Percentiles rank a stretch among this genome's conserved stretches.
phyloP scores from a whole-genome alignment of 1,140 invertebrate species.

The Scaptomyza graminum region DNA sequence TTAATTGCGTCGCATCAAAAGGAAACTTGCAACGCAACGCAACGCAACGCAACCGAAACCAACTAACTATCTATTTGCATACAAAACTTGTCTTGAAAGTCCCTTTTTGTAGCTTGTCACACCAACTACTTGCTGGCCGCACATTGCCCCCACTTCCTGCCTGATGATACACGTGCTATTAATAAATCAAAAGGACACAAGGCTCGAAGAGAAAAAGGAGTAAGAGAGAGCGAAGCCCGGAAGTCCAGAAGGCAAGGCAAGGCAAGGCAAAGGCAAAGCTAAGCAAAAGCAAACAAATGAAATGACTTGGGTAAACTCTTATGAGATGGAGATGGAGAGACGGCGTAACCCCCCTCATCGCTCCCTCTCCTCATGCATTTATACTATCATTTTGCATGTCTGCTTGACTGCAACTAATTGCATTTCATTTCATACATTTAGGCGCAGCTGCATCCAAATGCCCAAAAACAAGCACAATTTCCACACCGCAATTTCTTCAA shows the following conservation, averaged over 20 bases:
- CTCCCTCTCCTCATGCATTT: too few species aligned
- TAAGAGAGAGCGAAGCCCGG: constrained; percentile 19
- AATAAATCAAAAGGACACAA: constrained; percentile 80
- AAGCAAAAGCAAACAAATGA: constrained; percentile 68
- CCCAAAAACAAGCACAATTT: not conserved
- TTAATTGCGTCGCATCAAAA: constrained; percentile 83
- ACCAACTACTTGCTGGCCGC: too few species aligned
- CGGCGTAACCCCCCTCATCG: not conserved
- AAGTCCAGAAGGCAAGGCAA: constrained; percentile 45
- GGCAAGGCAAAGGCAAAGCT: constrained; percentile 42
- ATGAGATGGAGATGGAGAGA: not conserved
- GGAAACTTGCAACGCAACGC: constrained; percentile 58
- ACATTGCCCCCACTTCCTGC: constrained; percentile 2
- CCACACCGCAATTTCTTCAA: constrained; percentile 17
- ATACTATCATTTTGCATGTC: not conserved
- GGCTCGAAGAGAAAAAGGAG: constrained; percentile 11
- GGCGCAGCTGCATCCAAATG: constrained; percentile 31
- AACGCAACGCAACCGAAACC: constrained; percentile 15
- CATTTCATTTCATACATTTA: constrained; percentile 79
- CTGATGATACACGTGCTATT: constrained; percentile 66
- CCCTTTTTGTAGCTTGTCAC: constrained; percentile 57
- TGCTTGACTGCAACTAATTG: constrained; percentile 70
- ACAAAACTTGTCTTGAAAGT: constrained; percentile 46
- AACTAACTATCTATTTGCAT: constrained; percentile 74
- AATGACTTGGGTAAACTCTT: constrained; percentile 63